A percentile compares a stretch with the other conserved stretches of the same genome.
Evolutionary conservation across 2,888 invertebrate species (phyloP).

Genomic region (Drosophila nr. perissopoda): DNA sequence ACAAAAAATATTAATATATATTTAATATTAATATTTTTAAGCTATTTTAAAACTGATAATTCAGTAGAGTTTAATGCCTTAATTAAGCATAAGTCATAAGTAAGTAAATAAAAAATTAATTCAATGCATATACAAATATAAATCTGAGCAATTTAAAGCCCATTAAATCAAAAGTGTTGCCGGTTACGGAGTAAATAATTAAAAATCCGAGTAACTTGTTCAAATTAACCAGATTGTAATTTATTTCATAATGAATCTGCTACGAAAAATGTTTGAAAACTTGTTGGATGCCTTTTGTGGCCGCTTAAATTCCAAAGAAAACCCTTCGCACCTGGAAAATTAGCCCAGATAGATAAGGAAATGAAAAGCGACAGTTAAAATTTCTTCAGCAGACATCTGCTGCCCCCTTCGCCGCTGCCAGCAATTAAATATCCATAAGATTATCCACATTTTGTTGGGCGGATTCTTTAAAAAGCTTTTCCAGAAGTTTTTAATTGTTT

Average conservation of each 20-base stretch:
- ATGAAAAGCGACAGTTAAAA: not conserved
- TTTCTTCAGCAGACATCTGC: not conserved
- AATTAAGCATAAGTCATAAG: no score
- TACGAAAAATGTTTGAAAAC: not conserved
- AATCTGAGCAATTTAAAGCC: no score
- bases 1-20: no score
- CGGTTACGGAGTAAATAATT: not conserved
- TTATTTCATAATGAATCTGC: not conserved
- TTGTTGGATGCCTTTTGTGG: not conserved
- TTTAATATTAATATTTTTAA: no score
- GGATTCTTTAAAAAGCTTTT: conserved; percentile 56
- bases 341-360: conserved; percentile 19
- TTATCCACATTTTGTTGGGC: conserved; percentile 56
- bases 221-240: not conserved
- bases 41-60: no score
- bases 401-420: conserved; percentile 14
- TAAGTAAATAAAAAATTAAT: no score
- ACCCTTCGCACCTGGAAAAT: not conserved
- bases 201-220: not conserved
- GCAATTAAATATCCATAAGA: conserved; percentile 70
- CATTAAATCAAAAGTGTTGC: not conserved
- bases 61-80: no score
- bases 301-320: not conserved
- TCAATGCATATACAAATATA: no score
- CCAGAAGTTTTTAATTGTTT: conserved; percentile 72